Evolutionary conservation across 2,113 vertebrate genomes (phyloP).

Genomic region (Phoenicopterus ruber): DNA sequence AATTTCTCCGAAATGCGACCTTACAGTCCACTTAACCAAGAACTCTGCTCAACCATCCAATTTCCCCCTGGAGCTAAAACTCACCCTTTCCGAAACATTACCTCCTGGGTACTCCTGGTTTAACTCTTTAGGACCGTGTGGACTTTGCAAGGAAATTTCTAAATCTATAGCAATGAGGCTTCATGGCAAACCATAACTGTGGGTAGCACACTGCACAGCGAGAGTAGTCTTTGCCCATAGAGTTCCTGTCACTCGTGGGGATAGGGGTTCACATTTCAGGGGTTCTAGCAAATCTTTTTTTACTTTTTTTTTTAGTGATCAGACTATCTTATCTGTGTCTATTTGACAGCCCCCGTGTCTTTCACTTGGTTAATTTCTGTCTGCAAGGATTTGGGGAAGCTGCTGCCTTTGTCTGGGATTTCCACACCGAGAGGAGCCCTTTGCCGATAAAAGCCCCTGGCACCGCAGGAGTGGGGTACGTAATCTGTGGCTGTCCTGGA

Average conservation of each 20-base stretch:
- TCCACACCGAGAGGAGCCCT: neutral
- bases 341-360: accelerated
- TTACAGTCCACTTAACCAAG: neutral
- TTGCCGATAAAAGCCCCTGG: neutral
- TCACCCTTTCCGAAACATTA: neutral
- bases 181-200: neutral
- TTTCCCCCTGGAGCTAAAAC: neutral
- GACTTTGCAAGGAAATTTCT: neutral
- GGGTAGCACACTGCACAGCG: neutral
- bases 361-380: neutral
- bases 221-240: neutral
- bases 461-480: neutral
- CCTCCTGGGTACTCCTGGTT: neutral
- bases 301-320: neutral
- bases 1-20: neutral
- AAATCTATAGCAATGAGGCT: neutral
- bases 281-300: neutral
- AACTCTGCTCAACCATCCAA: neutral
- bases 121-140: neutral
- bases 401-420: neutral
- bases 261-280: neutral
- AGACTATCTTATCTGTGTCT: neutral
- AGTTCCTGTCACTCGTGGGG: neutral
- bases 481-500: neutral
- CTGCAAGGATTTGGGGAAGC: neutral